A percentile compares a stretch with the other conserved stretches of the same genome.
Conservation (phyloP, 2,113 vertebrate genomes). For the Boleophthalmus pectinirostris region DNA sequence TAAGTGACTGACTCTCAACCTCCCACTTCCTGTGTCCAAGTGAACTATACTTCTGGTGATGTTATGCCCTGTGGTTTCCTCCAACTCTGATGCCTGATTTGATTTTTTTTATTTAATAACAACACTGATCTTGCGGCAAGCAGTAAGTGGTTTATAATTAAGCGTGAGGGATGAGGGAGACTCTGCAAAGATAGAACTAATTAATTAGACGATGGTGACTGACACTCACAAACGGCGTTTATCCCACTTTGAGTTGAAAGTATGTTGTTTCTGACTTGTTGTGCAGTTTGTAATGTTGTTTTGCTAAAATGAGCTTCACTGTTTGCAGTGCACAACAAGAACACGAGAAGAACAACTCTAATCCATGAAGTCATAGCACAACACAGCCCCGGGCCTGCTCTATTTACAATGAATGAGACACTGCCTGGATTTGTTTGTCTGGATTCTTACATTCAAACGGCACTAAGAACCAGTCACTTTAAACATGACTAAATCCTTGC, state of each 20-base stretch:
- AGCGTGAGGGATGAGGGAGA: constrained; percentile 37
- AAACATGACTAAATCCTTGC: constrained; percentile 22
- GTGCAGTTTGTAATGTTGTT: constrained; percentile 14
- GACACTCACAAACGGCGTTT: constrained; percentile 19
- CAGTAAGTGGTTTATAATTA: constrained; percentile 53
- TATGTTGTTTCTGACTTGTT: constrained; percentile 29
- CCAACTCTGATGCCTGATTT: constrained; percentile 51
- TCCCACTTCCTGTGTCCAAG: constrained; percentile 5
- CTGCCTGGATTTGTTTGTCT: constrained; percentile 36
- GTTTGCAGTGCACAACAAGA: constrained; percentile 27
- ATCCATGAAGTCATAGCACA: constrained; percentile 42
- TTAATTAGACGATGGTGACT: constrained; percentile 56
- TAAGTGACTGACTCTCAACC: constrained; percentile 29
- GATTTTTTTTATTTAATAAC: constrained; percentile 61
- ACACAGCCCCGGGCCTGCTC: constrained; percentile 30
- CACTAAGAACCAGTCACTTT: constrained; percentile 17
- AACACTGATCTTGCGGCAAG: constrained; percentile 47
- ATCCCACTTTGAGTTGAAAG: constrained; percentile 28
- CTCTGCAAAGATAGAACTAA: constrained; percentile 40
- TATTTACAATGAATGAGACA: constrained; percentile 46
- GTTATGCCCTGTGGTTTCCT: constrained; percentile 56
- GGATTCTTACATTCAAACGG: constrained; percentile 36
- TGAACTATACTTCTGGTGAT: constrained; percentile 32
- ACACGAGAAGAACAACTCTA: constrained; percentile 34
- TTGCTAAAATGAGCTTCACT: constrained; percentile 20